phyloP scores from a whole-genome alignment of 1,140 invertebrate genomes.

The Aporrectodea caliginosa region DNA sequence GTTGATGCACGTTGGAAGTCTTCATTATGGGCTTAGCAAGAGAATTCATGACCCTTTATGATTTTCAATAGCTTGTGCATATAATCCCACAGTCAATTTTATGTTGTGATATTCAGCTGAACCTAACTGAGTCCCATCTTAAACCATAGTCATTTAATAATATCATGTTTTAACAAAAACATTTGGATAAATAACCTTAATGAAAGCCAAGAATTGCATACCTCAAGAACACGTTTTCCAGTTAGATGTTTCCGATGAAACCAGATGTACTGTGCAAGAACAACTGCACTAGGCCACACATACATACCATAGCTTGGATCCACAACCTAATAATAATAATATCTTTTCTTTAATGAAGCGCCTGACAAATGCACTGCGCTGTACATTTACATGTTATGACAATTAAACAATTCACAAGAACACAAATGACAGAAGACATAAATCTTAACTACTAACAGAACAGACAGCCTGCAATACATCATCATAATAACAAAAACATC shows the following conservation, averaged over 20 bases:
- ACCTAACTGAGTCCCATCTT: background rate
- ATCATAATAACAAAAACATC: no score
- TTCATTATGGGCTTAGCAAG: no score
- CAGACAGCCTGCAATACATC: no score
- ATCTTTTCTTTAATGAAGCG: no score
- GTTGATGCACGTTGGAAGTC: no score
- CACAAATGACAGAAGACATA: no score
- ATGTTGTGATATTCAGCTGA: background rate
- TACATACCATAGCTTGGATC: slow-evolving; percentile 82
- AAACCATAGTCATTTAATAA: background rate
- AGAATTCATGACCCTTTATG: no score
- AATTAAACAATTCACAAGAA: no score
- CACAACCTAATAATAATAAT: no score
- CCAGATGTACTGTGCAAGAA: slow-evolving; percentile 88
- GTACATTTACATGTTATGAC: no score
- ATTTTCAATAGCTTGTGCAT: background rate
- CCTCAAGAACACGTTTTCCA: slow-evolving; percentile 57
- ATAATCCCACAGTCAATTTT: background rate
- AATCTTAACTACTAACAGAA: no score
- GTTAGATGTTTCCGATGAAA: slow-evolving; percentile 64
- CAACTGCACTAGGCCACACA: slow-evolving; percentile 87
- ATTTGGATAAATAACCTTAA: background rate
- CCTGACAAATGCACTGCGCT: no score
- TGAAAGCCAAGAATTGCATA: slow-evolving; percentile 30
- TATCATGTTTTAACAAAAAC: background rate